Percentiles rank a stretch among this genome's conserved stretches.
phyloP scores from a whole-genome alignment of 1,140 invertebrate species.

The Formica exsecta region DNA sequence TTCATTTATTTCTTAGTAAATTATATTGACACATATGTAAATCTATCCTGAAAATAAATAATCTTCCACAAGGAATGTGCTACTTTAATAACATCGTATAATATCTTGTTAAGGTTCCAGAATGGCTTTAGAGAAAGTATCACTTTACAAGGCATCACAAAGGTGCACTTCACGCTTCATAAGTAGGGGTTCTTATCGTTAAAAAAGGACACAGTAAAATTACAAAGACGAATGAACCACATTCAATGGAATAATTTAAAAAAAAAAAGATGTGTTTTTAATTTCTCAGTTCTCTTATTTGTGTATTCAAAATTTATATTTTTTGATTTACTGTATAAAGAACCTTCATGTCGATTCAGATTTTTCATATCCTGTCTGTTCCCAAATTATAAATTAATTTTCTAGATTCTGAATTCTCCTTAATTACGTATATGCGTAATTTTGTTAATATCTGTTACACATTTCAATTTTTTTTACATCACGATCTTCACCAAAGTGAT shows the following conservation, averaged over 20 bases:
- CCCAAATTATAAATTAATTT: neutral
- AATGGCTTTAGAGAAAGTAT: slow-evolving; percentile 48
- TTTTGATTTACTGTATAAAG: too few relatives aligned
- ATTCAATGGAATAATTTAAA: neutral
- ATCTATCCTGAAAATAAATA: neutral
- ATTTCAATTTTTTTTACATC: too few relatives aligned
- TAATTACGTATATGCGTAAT: too few relatives aligned
- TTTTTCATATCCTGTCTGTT: neutral
- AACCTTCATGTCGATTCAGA: too few relatives aligned
- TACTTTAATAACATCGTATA: slow-evolving; percentile 48
- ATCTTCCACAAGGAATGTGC: slow-evolving; percentile 11
- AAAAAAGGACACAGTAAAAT: slow-evolving; percentile 40
- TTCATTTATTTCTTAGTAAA: neutral
- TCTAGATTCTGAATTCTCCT: too few relatives aligned
- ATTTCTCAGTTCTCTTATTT: neutral
- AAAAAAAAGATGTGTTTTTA: slow-evolving; percentile 3
- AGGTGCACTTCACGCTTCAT: slow-evolving; percentile 53
- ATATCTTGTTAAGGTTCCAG: slow-evolving; percentile 36
- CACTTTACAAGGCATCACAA: slow-evolving; percentile 51
- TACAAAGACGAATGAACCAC: slow-evolving; percentile 19
- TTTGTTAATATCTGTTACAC: too few relatives aligned
- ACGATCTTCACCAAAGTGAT: too few relatives aligned
- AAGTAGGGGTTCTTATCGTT: slow-evolving; percentile 50
- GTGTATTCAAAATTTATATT: neutral
- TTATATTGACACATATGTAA: neutral